Conservation (phyloP, 1,140 invertebrate species). For the Drosophila subpulchrella region DNA sequence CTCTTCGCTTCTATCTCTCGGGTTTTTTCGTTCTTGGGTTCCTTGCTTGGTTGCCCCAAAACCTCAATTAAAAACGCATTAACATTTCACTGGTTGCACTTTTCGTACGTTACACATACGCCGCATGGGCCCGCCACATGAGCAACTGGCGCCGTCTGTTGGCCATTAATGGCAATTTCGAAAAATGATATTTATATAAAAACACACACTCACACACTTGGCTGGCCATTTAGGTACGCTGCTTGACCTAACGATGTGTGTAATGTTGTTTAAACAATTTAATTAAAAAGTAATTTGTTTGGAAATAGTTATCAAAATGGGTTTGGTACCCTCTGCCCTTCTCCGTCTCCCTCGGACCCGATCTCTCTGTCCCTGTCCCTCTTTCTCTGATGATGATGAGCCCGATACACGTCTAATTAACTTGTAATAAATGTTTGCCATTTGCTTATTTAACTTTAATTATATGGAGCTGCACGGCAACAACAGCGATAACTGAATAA, state of each 20-base stretch:
- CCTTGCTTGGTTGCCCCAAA: constrained; percentile 69
- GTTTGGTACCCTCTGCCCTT: constrained; percentile 42
- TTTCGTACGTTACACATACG: constrained; percentile 67
- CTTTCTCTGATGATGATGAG: constrained; percentile 65
- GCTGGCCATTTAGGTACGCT: constrained; percentile 75
- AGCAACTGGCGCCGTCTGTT: constrained; percentile 72
- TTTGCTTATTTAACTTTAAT: constrained; percentile 82
- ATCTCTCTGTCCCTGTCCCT: constrained; percentile 1
- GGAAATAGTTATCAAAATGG: constrained; percentile 81
- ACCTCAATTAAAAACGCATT: constrained; percentile 84
- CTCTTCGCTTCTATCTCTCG: constrained; percentile 24
- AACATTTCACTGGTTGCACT: constrained; percentile 81
- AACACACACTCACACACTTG: constrained; percentile 34
- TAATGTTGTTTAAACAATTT: constrained; percentile 84
- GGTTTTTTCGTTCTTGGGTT: constrained; percentile 26
- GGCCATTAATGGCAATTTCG: constrained; percentile 79
- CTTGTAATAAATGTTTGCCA: constrained; percentile 82
- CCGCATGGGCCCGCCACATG: constrained; percentile 56
- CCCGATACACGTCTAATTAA: constrained; percentile 79
- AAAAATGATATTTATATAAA: background rate
- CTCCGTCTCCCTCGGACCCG: background rate
- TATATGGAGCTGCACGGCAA: constrained; percentile 50
- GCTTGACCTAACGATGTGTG: constrained; percentile 82
- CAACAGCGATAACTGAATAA: constrained; percentile 62
- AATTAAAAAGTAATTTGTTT: constrained; percentile 85